A percentile compares a stretch with the other conserved stretches of the same genome.
These are phyloP conservation scores for Mirounga angustirostris DNA, from an alignment of 2,113 vertebrate genomes.

Conservation along the genomic window DNA sequence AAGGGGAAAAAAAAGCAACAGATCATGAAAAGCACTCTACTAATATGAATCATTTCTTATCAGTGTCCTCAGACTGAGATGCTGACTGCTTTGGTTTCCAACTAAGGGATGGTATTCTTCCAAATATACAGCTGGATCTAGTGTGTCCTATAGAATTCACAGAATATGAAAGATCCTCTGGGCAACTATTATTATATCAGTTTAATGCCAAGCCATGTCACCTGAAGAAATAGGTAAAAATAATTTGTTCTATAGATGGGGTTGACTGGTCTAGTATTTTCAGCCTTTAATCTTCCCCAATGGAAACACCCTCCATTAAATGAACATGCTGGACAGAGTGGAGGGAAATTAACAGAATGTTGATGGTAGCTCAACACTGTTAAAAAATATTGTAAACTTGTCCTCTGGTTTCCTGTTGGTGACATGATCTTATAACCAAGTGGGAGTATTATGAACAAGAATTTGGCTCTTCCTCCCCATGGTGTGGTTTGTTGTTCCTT, in stretches of 20 bases:
- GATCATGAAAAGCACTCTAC: not conserved
- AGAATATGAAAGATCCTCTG: not conserved
- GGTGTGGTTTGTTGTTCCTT: not conserved
- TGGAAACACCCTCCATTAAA: not conserved
- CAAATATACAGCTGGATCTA: not conserved
- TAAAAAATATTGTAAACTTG: not conserved
- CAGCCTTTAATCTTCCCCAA: not conserved
- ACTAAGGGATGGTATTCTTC: not conserved
- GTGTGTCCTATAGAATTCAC: not conserved
- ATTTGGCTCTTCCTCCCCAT: not conserved
- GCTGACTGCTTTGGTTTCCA: not conserved
- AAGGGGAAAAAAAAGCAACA: not conserved
- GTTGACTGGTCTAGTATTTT: not conserved
- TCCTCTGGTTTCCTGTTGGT: not conserved
- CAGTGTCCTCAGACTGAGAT: not conserved
- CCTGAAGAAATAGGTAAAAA: slow-evolving; percentile 4
- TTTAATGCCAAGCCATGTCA: not conserved
- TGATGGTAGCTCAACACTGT: not conserved
- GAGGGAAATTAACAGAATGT: not conserved
- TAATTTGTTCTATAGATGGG: not conserved
- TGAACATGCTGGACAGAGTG: not conserved
- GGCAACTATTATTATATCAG: not conserved
- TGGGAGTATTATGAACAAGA: not conserved
- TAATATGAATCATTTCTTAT: not conserved
- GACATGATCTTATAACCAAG: not conserved